Evolutionary conservation across 2,888 invertebrate species (phyloP).

Genomic region (Cistogaster globosa): DNA sequence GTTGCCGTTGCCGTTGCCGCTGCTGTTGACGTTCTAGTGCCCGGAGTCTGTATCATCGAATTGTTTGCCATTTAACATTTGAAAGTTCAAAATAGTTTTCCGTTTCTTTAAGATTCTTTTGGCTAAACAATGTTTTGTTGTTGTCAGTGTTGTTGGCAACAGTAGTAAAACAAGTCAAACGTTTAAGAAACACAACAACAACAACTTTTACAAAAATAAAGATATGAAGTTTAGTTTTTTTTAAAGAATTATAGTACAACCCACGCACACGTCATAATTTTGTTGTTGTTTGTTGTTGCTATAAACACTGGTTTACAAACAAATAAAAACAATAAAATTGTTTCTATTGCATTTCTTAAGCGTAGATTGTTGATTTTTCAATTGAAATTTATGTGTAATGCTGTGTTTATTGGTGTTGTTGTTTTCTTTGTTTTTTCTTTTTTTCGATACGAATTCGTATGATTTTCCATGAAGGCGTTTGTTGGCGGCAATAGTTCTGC

Average conservation of each 20-base stretch:
- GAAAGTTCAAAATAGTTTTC: conserved; percentile 15
- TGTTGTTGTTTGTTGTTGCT: background rate
- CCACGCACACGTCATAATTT: conserved; percentile 70
- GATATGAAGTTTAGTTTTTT: conserved; percentile 13
- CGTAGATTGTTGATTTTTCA: background rate
- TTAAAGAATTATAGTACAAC: conserved; percentile 55
- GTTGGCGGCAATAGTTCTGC: conserved; percentile 69
- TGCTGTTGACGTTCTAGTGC: background rate
- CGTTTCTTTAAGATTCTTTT: conserved; percentile 42
- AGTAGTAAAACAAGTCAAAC: conserved; percentile 25
- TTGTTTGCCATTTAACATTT: conserved; percentile 22
- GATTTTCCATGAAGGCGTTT: conserved; percentile 51
- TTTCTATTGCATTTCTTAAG: conserved; percentile 43
- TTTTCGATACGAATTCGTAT: conserved; percentile 14
- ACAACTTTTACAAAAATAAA: background rate
- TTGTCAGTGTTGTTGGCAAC: conserved; percentile 10
- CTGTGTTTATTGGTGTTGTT: background rate
- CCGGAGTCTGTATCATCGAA: background rate
- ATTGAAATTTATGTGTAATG: background rate
- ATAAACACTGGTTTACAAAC: background rate
- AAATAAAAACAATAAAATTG: conserved; percentile 1
- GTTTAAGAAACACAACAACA: conserved; percentile 4
- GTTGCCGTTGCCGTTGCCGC: background rate
- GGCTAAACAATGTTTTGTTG: conserved; percentile 21
- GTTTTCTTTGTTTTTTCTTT: background rate